Evolutionary conservation across 2,888 invertebrate genomes (phyloP).

Genomic region (Nomada goodeniana): DNA sequence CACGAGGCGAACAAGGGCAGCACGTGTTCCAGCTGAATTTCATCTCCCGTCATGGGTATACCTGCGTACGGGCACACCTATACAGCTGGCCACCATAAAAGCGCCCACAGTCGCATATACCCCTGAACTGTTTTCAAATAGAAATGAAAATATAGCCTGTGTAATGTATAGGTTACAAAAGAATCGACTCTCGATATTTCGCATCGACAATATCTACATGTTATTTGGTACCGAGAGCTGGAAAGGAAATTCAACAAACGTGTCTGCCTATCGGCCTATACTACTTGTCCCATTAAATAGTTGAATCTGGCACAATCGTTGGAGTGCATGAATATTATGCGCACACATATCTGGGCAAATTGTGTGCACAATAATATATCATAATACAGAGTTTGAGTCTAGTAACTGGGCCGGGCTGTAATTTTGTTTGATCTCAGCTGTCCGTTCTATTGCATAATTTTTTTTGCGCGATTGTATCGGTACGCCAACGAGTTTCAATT

Average conservation of each 20-base stretch:
- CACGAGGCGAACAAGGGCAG: constrained; percentile 66
- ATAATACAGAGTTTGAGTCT: no score
- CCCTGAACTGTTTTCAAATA: constrained; percentile 51
- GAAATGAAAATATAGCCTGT: constrained; percentile 65
- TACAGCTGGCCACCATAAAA: constrained; percentile 31
- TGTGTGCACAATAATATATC: no score
- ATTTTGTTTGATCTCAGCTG: no score
- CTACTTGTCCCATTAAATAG: no score
- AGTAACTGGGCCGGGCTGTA: no score
- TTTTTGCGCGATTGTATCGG: no score
- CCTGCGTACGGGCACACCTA: background rate
- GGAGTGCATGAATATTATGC: no score
- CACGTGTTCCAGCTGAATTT: constrained; percentile 68
- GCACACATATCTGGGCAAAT: no score
- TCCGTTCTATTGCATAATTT: no score
- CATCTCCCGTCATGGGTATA: constrained; percentile 48
- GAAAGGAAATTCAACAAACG: constrained; percentile 47
- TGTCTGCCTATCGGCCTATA: background rate
- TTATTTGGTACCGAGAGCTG: constrained; percentile 36
- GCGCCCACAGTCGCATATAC: constrained; percentile 20
- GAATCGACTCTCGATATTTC: constrained; percentile 50
- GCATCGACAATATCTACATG: constrained; percentile 55
- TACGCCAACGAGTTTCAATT: no score
- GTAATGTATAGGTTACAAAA: constrained; percentile 68
- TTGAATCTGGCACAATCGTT: no score